A percentile compares a stretch with the other conserved stretches of the same genome.
phyloP scores from a whole-genome alignment of 2,888 invertebrate species.

The Morinoia aosen region DNA sequence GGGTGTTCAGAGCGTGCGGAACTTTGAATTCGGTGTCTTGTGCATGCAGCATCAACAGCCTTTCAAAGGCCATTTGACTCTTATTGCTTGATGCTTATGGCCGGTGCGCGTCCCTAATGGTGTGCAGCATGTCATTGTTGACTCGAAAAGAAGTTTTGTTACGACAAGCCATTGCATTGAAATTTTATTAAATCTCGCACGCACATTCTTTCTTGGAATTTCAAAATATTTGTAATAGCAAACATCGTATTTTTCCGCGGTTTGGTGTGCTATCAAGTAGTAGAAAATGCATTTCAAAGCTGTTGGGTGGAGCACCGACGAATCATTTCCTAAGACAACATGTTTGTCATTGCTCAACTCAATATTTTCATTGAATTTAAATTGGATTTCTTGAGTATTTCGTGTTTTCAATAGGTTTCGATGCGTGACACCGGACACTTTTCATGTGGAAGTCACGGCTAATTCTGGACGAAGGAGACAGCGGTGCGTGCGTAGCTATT shows the following conservation, averaged over 20 bases:
- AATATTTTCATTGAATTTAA: no score
- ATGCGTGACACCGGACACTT: background rate
- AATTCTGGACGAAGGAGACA: background rate
- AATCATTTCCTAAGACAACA: background rate
- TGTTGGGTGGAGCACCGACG: background rate
- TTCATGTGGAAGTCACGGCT: background rate
- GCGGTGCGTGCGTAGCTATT: background rate
- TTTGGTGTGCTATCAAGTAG: background rate
- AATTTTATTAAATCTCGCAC: background rate
- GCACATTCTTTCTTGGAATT: background rate
- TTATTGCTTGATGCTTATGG: background rate
- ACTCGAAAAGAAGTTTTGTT: no score
- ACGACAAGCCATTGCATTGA: background rate
- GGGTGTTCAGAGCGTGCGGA: background rate
- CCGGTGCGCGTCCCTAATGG: background rate
- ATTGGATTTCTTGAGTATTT: no score
- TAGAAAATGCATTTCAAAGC: background rate
- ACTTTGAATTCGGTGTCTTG: background rate
- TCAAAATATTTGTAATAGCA: background rate
- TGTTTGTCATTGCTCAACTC: background rate
- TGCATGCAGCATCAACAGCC: background rate
- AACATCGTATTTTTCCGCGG: background rate
- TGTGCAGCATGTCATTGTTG: background rate
- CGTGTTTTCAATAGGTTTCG: background rate
- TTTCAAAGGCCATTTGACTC: background rate